Evolutionary conservation across 2,797 vertebrate species (phyloP), one percentile per base, ranked within the genome.

Genomic region (Acrossocheilus wenchowensis): DNA sequence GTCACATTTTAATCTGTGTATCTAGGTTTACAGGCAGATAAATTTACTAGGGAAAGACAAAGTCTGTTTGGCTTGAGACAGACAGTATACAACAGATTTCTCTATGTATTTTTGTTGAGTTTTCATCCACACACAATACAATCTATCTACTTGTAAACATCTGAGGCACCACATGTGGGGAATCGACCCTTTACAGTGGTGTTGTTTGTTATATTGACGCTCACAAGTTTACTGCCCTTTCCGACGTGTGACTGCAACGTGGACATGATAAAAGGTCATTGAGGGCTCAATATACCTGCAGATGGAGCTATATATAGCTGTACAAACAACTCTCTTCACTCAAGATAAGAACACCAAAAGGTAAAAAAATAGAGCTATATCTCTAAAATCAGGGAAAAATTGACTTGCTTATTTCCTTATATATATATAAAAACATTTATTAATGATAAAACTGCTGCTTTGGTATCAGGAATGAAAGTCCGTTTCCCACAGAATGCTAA

Each of bases 251-350:
- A 72, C 62, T 64, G 23, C 39, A 85, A 77, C 10, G 12, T 77
- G 43, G 73, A 75, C 78, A 43, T 34, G 48, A 72, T n/a, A 52
- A 85, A 87, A 73, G 85, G 85, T 89, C 86, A 72, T 1, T 11
- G 23, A 85, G 36, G 83, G n/a, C 57, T 80, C 81, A 80, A 83
- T 66, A 50, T 78, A 90, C 82, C 68, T 80, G 64, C n/a, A 75
- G 64, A 85, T 39, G 1, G 54, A 77, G 26, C 52, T 68, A 19
- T 78, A 30, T 85, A 60, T 80, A 79, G 52, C 66, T 45, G 19
- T 64, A 74, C 43, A 80, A 81, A 79, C 75, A 81, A 66, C n/a
- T 64, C 21, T 85, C 64, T 78, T 80, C 50, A 87, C 79, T 60
- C 17, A 75, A 85, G 80, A 87, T 89, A 85, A 88, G 57, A 39